Conservation (phyloP, 2,797 vertebrate species). For the Anabacerthia variegaticeps region DNA sequence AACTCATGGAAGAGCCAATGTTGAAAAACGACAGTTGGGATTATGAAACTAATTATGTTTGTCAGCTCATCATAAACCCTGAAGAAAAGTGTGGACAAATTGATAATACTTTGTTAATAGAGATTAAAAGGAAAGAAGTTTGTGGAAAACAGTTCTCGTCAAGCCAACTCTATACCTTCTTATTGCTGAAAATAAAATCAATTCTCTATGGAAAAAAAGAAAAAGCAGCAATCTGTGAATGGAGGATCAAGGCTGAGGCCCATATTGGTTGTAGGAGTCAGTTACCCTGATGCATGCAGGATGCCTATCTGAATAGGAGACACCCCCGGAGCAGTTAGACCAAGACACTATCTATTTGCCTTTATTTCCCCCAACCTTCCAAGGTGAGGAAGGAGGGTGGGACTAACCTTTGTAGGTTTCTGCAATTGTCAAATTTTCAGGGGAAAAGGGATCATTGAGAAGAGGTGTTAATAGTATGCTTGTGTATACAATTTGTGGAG, state of each 20-base stretch:
- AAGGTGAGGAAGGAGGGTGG: neutral
- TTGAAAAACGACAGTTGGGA: neutral
- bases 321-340: neutral
- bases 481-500: neutral
- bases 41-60: neutral
- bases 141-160: neutral
- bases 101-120: neutral
- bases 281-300: rapidly evolving
- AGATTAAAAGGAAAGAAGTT: neutral
- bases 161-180: neutral
- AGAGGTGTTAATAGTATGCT: neutral
- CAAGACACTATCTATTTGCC: neutral
- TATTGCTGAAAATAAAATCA: neutral
- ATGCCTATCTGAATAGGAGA: neutral
- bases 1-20: neutral
- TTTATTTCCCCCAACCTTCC: neutral
- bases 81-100: neutral
- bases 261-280: neutral
- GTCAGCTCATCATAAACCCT: neutral
- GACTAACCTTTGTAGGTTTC: neutral
- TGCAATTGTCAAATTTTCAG: neutral
- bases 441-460: rapidly evolving
- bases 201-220: neutral
- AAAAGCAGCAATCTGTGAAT: neutral
- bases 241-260: neutral